Conservation (phyloP, 2,888 invertebrate genomes). For the Crepidodera aurea region DNA sequence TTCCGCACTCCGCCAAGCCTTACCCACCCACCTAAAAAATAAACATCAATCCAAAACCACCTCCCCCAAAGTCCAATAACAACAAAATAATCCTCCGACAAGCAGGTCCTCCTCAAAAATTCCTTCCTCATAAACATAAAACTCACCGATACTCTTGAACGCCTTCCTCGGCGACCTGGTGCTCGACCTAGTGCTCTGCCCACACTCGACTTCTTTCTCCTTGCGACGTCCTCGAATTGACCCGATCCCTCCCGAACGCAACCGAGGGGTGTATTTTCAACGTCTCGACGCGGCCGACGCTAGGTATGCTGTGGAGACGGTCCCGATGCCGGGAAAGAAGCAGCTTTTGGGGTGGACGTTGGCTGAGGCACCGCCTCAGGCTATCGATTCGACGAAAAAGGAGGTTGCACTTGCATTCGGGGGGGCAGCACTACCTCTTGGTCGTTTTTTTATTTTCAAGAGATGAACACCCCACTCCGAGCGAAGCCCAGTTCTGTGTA, state of each 20-base stretch:
- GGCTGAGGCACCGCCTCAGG: slow-evolving; percentile 54
- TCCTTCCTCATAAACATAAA: slow-evolving; percentile 1
- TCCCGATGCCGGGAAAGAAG: slow-evolving; percentile 50
- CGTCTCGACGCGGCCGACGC: slow-evolving; percentile 64
- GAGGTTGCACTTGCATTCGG: slow-evolving; percentile 35
- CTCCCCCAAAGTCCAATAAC: background rate
- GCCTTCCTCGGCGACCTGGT: slow-evolving; percentile 29
- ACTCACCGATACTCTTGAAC: slow-evolving; percentile 26
- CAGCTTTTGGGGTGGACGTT: slow-evolving; percentile 58
- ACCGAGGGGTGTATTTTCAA: slow-evolving; percentile 56
- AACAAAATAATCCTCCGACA: too few relatives aligned
- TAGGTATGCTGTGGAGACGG: slow-evolving; percentile 64
- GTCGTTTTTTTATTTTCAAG: slow-evolving; percentile 11
- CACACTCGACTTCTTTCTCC: slow-evolving; percentile 22
- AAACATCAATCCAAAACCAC: background rate
- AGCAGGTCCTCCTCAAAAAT: background rate
- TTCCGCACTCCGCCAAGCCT: background rate
- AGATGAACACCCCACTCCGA: background rate
- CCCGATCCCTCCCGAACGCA: slow-evolving; percentile 50
- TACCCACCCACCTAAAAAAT: background rate
- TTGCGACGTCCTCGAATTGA: slow-evolving; percentile 37
- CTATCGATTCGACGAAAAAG: slow-evolving; percentile 52
- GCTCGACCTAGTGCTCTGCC: slow-evolving; percentile 26
- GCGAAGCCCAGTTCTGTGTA: background rate
- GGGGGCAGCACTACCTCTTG: slow-evolving; percentile 22